phyloP scores from a whole-genome alignment of 2,113 vertebrate genomes.

The Dicentrarchus labrax region DNA sequence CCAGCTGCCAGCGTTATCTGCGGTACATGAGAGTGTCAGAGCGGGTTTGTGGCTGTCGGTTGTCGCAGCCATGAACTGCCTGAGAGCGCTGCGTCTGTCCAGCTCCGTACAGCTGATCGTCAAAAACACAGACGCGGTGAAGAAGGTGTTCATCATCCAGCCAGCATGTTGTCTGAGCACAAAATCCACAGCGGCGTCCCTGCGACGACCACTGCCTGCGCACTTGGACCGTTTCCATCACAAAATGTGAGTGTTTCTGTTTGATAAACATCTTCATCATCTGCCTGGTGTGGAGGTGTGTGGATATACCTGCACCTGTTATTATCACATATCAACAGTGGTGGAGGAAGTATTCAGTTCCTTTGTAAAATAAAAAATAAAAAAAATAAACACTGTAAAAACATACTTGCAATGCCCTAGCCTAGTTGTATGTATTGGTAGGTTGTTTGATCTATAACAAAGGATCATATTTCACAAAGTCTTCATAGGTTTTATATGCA shows the following conservation, averaged over 20 bases:
- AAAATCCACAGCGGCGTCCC: neutral
- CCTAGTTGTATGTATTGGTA: no score
- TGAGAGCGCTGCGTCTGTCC: conserved; percentile 60
- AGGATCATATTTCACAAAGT: neutral
- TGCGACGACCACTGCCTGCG: neutral
- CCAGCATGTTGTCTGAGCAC: conserved; percentile 38
- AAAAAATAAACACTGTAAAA: no score
- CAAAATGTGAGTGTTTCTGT: conserved; percentile 56
- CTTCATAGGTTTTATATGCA: neutral
- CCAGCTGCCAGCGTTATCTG: neutral
- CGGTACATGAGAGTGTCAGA: accelerated
- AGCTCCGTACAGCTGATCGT: conserved; percentile 35
- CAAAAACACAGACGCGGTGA: conserved; percentile 44
- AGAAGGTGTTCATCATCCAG: conserved; percentile 41
- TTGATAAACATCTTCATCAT: neutral
- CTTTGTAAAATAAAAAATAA: neutral
- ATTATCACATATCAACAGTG: neutral
- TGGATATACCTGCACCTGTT: neutral
- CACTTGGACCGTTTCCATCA: conserved; percentile 33
- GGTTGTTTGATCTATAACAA: neutral
- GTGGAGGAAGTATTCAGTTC: neutral
- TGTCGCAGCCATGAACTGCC: conserved; percentile 64
- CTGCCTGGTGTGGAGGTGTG: neutral
- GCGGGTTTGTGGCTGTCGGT: neutral
- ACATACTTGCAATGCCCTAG: no score